A percentile compares a stretch with the other conserved stretches of the same genome.
Conservation (phyloP, 2,888 invertebrate species). For the Eulithis testata region DNA sequence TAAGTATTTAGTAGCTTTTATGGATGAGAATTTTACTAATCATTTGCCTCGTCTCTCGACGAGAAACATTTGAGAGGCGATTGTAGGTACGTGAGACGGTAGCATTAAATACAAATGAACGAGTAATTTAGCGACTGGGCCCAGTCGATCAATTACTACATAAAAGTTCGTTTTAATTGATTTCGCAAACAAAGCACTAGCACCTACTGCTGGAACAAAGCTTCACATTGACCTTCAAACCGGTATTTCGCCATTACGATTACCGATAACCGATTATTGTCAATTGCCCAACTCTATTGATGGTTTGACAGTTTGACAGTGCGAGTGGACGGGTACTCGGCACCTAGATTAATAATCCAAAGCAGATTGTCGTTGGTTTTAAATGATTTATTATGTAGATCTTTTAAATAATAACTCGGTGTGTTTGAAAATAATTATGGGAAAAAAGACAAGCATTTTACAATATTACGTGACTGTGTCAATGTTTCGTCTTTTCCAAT, state of each 20-base stretch:
- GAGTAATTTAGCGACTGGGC: background rate
- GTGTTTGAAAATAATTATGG: no score
- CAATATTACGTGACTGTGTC: no score
- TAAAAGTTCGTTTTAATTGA: constrained; percentile 35
- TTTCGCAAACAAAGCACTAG: constrained; percentile 30
- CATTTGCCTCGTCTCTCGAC: no score
- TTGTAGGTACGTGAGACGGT: no score
- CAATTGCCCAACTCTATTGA: constrained; percentile 55
- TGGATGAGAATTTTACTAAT: no score
- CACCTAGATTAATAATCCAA: background rate
- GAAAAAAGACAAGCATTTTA: no score
- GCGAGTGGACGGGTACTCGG: constrained; percentile 2
- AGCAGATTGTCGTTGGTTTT: background rate
- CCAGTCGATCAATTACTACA: constrained; percentile 29
- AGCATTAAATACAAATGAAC: constrained; percentile 3
- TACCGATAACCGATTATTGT: constrained; percentile 48
- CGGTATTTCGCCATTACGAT: constrained; percentile 53
- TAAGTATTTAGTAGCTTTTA: no score
- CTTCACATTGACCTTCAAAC: constrained; percentile 62
- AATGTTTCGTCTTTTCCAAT: no score
- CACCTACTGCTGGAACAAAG: constrained; percentile 29
- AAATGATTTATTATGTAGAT: constrained; percentile 2
- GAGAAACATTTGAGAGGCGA: no score
- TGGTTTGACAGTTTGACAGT: constrained; percentile 45
- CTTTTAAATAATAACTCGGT: background rate